phyloP scores from a whole-genome alignment of 2,113 vertebrate genomes.

The Redunca redunca region DNA sequence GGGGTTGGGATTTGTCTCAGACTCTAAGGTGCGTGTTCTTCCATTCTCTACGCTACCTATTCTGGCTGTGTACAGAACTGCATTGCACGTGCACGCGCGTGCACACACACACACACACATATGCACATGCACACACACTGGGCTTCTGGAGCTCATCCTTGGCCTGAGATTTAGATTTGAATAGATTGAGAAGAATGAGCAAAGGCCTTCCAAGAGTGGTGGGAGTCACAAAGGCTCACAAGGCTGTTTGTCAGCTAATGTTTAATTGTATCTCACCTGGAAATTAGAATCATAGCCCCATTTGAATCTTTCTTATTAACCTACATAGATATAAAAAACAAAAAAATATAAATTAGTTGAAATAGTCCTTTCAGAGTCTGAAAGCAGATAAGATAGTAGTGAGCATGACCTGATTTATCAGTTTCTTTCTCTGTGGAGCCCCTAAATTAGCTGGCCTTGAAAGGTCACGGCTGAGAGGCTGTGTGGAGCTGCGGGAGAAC shows the following conservation, averaged over 20 bases:
- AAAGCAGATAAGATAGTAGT: background rate
- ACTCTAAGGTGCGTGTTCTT: background rate
- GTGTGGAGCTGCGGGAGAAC: background rate
- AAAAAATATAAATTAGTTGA: background rate
- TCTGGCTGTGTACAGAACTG: background rate
- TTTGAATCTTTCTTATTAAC: background rate
- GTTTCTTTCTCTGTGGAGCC: background rate
- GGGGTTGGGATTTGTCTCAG: background rate
- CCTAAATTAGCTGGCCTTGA: background rate
- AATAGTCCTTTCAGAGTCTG: background rate
- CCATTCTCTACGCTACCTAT: background rate
- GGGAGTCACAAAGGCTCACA: background rate
- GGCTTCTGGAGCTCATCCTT: background rate
- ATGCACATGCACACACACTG: rapidly evolving
- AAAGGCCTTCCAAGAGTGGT: background rate
- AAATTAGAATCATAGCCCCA: background rate
- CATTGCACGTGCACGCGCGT: rapidly evolving
- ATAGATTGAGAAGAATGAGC: background rate
- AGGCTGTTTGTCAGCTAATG: background rate
- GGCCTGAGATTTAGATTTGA: background rate
- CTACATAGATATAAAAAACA: background rate
- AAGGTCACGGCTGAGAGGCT: background rate
- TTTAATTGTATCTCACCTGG: background rate
- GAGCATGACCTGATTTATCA: background rate
- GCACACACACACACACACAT: rapidly evolving